phyloP scores from a whole-genome alignment of 1,140 invertebrate species.

The Oncopodura yosiiana region DNA sequence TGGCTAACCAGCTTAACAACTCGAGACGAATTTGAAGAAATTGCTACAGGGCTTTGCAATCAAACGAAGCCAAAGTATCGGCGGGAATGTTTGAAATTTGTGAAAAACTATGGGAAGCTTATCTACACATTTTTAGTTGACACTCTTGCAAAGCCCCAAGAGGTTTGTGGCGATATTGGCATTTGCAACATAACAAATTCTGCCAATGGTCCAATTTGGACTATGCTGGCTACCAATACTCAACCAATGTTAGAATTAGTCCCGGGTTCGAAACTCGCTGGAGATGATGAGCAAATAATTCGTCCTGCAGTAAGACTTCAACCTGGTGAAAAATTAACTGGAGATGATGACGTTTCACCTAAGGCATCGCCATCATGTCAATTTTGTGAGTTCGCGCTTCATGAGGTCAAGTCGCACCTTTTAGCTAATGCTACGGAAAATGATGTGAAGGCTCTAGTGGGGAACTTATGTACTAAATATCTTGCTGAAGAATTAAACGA shows the following conservation, averaged over 20 bases:
- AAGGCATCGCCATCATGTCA: slow-evolving; percentile 58
- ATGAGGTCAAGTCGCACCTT: slow-evolving; percentile 62
- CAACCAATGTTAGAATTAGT: slow-evolving; percentile 7
- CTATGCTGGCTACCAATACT: slow-evolving; percentile 8
- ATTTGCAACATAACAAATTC: slow-evolving; percentile 54
- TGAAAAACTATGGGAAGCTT: slow-evolving; percentile 62
- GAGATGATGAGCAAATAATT: no score
- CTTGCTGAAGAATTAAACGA: slow-evolving; percentile 53
- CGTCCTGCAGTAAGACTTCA: no score
- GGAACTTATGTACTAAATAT: slow-evolving; percentile 52
- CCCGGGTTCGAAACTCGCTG: slow-evolving; percentile 14
- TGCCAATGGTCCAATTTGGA: slow-evolving; percentile 13
- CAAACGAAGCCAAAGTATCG: no score
- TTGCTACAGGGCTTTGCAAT: no score
- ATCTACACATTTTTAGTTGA: slow-evolving; percentile 62
- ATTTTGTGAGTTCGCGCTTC: slow-evolving; percentile 71
- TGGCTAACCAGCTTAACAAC: no score
- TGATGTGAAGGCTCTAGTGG: slow-evolving; percentile 53
- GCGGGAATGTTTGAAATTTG: slow-evolving; percentile 58
- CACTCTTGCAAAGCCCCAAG: slow-evolving; percentile 56
- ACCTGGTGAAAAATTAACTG: slow-evolving; percentile 33
- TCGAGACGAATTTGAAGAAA: no score
- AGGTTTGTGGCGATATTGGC: slow-evolving; percentile 57
- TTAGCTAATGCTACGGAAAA: slow-evolving; percentile 57
- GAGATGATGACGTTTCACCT: no score